phyloP scores from a whole-genome alignment of 2,113 vertebrate genomes.

The Microcebus murinus region DNA sequence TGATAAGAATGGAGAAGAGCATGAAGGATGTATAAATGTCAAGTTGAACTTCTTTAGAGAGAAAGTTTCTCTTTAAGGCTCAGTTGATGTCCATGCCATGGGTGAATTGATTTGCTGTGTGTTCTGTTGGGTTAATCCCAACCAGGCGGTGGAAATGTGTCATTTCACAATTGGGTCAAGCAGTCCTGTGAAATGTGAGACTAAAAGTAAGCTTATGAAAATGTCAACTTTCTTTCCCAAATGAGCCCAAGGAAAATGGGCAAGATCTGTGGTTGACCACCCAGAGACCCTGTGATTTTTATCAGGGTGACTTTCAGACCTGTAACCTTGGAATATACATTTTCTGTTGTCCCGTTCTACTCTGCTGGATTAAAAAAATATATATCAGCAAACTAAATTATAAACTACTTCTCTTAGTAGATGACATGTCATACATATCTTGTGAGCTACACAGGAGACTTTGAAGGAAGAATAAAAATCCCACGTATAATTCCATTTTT shows the following conservation, averaged over 20 bases:
- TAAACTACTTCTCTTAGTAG: background rate
- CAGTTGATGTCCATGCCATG: background rate
- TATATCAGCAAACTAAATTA: background rate
- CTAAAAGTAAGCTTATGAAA: background rate
- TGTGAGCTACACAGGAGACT: background rate
- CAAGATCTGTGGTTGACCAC: background rate
- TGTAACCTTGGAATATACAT: background rate
- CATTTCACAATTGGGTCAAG: constrained; percentile 55
- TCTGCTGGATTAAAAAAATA: background rate
- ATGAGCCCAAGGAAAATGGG: background rate
- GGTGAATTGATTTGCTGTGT: background rate
- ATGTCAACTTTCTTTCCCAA: background rate
- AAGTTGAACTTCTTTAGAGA: background rate
- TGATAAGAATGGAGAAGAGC: constrained; percentile 7
- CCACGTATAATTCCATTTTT: background rate
- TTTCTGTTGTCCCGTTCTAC: background rate
- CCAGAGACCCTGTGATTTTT: background rate
- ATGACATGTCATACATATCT: background rate
- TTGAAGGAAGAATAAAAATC: constrained; percentile 14
- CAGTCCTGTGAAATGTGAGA: background rate
- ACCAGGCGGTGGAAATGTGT: constrained; percentile 44
- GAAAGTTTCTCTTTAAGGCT: background rate
- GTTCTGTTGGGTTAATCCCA: constrained; percentile 10
- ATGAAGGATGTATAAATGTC: background rate
- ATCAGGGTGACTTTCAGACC: background rate